A percentile compares a stretch with the other conserved stretches of the same genome.
Evolutionary conservation across 1,140 invertebrate genomes (phyloP).

Genomic region (Halyomorpha halys): DNA sequence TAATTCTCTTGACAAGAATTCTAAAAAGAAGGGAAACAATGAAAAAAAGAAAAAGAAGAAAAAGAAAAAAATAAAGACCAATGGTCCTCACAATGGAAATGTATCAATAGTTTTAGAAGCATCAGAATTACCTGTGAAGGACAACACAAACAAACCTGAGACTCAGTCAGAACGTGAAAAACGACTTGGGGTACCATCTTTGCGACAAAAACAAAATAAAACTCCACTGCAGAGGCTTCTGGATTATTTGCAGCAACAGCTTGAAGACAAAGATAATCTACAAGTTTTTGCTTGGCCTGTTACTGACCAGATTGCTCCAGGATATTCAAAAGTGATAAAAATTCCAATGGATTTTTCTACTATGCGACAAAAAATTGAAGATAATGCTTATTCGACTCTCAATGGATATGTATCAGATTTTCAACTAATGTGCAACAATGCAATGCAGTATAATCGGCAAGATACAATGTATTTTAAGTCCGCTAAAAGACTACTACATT

Average conservation of each 20-base stretch:
- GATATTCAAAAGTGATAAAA: constrained; percentile 84
- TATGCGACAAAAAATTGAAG: constrained; percentile 90
- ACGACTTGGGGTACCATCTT: constrained; percentile 46
- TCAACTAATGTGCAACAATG: constrained; percentile 92
- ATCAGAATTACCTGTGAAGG: not conserved
- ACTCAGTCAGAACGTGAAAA: constrained; percentile 39
- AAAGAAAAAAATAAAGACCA: constrained; percentile 4
- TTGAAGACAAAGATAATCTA: constrained; percentile 85
- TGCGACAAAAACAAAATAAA: constrained; percentile 60
- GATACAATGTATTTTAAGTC: constrained; percentile 96
- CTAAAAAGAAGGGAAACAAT: too few species aligned
- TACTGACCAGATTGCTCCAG: constrained; percentile 91
- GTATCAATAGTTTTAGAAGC: constrained; percentile 1
- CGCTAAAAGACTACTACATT: constrained; percentile 76
- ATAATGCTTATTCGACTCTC: constrained; percentile 57
- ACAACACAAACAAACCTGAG: not conserved
- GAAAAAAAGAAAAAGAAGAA: constrained; percentile 5
- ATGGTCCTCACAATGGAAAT: not conserved
- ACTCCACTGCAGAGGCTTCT: constrained; percentile 68
- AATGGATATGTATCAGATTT: constrained; percentile 63
- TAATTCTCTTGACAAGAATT: too few species aligned
- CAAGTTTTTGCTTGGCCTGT: constrained; percentile 97
- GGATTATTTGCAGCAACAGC: constrained; percentile 66
- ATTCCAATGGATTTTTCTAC: constrained; percentile 97
- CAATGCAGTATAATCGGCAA: constrained; percentile 88